Base-by-base conservation (phyloP, 2,113 vertebrate genomes). In the Lepisosteus oculatus region DNA sequence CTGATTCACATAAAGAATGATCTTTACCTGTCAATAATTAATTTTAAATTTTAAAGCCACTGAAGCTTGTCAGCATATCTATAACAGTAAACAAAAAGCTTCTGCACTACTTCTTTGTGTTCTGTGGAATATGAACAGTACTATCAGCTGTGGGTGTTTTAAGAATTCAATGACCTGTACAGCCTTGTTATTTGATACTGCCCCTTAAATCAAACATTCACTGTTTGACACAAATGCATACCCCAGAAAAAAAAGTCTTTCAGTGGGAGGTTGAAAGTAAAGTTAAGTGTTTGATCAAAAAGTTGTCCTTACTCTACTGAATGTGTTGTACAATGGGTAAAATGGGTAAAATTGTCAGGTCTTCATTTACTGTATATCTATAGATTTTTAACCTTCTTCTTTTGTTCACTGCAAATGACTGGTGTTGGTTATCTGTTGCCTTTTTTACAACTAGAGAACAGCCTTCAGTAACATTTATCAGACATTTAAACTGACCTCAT, bases 401-500 rank as follows among this genome's bases (percentile, higher is more conserved):
- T n/a, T 59, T 59, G 5, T 13, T 59, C 14, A 5, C 4, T 4
- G n/a, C 1, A 59, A 59, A 59, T 15, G 57, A 14, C 12, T 13
- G 12, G 65, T 41, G 13, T 3, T 74, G 14, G 55, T 43, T 69
- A 7, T 67, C 44, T 62, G 55, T 4, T 11, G 15, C 66, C 61
- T 41, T 0, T n/a, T 29, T 66, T 57, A 17, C 43, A 55, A 42
- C 47, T 59, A 13, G 57, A 59, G 2, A 3, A 1, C 9, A 4
- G 12, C 57, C 17, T 59, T 59, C 12, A 15, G n/a, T 4, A 59
- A 13, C 4, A 59, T 59, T 59, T 59, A 59, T 15, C 12, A 15
- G 57, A 59, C 57, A 59, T 59, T 55, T 3, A 8, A n/a, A 78
- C 85, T 76, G 79, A 97, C 97, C 94, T 96, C 93, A 99, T 94